Percentiles rank a stretch among this genome's conserved stretches.
phyloP scores from a whole-genome alignment of 1,140 invertebrate genomes.

The Aphelinus certus region DNA sequence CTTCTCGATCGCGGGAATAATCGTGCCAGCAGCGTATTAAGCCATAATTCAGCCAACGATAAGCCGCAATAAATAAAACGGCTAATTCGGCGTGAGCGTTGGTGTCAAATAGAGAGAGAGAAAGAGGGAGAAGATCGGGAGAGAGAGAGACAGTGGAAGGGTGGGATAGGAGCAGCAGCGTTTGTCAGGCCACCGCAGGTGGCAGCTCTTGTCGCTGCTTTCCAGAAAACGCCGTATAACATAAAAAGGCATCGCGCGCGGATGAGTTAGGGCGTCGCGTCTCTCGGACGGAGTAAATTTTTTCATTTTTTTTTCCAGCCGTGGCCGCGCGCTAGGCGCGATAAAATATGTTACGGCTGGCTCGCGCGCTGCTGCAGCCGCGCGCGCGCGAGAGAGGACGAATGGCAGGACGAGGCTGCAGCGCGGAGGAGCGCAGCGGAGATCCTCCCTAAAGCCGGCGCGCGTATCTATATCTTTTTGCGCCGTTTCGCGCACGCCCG shows the following conservation, averaged over 20 bases:
- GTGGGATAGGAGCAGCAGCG: no score
- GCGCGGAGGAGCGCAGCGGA: background rate
- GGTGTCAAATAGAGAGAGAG: slow-evolving; percentile 2
- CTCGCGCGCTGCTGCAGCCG: background rate
- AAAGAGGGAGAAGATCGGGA: no score
- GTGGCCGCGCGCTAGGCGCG: background rate
- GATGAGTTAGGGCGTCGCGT: slow-evolving; percentile 27
- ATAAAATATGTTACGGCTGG: slow-evolving; percentile 36
- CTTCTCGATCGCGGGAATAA: background rate
- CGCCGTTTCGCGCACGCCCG: no score
- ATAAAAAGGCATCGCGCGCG: slow-evolving; percentile 5
- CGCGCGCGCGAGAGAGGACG: slow-evolving; percentile 11
- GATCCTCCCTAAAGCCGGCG: background rate
- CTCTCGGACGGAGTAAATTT: background rate
- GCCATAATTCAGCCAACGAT: slow-evolving; percentile 38
- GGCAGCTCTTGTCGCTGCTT: background rate
- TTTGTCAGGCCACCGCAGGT: slow-evolving; percentile 5
- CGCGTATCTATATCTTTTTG: no score
- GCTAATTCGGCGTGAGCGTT: slow-evolving; percentile 20
- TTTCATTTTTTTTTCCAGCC: background rate
- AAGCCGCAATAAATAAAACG: slow-evolving; percentile 38
- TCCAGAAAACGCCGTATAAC: slow-evolving; percentile 23
- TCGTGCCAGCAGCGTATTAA: slow-evolving; percentile 28
- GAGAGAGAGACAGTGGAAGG: no score
- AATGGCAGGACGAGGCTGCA: slow-evolving; percentile 1